Evolutionary conservation across 2,888 invertebrate species (phyloP).

Genomic region (Melieria omissa): DNA sequence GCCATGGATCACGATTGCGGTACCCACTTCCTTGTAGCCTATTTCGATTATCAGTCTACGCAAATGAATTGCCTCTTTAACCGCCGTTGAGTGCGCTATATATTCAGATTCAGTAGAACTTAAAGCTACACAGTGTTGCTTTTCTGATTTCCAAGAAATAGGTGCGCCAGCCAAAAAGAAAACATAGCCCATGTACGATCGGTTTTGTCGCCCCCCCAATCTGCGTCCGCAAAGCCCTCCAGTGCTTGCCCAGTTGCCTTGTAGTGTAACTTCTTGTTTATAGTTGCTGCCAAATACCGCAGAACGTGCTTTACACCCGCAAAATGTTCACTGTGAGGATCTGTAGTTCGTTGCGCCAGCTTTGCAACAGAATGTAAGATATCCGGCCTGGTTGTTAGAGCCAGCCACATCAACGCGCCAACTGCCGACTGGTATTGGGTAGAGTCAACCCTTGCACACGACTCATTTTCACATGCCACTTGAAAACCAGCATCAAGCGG

Average conservation of each 20-base stretch:
- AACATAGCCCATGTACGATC: no score
- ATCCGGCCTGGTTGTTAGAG: conserved; percentile 37
- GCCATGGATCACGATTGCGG: neutral
- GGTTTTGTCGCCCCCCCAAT: neutral
- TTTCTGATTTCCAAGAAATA: no score
- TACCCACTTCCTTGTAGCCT: conserved; percentile 17
- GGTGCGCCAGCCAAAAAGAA: no score
- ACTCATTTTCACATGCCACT: conserved; percentile 25
- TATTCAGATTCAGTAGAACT: no score
- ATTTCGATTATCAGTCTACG: conserved; percentile 6
- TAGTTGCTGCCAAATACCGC: conserved; percentile 14
- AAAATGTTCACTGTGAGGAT: neutral
- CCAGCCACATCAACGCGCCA: conserved; percentile 37
- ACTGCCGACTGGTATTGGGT: conserved; percentile 35
- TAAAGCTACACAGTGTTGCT: no score
- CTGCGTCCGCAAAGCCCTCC: neutral
- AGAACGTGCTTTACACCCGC: conserved; percentile 1
- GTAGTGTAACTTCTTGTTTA: conserved; percentile 6
- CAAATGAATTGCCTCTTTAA: conserved; percentile 8
- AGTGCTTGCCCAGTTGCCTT: neutral
- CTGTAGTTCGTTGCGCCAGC: conserved; percentile 40
- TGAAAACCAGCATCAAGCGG: conserved; percentile 37
- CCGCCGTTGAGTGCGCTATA: no score
- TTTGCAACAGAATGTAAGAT: conserved; percentile 38
- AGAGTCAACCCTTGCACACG: conserved; percentile 25